phyloP scores from a whole-genome alignment of 1,140 invertebrate species.

The Trichonephila clavata region DNA sequence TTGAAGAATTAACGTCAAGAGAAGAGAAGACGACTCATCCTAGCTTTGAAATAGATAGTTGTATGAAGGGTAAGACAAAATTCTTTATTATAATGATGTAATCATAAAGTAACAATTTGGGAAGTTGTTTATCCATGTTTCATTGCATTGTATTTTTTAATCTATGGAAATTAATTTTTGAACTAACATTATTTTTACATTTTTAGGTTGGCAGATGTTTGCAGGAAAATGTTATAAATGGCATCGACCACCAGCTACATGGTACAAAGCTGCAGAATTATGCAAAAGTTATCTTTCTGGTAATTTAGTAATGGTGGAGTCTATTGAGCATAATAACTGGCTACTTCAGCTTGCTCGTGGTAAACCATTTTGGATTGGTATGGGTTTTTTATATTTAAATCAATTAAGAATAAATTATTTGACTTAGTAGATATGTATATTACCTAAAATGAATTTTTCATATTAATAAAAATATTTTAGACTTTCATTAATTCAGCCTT shows the following conservation, averaged over 20 bases:
- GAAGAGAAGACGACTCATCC: not conserved
- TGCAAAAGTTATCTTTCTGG: constrained; percentile 47
- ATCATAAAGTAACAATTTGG: not conserved
- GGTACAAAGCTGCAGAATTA: constrained; percentile 40
- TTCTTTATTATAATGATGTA: not conserved
- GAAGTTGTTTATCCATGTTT: not conserved
- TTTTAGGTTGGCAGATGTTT: constrained; percentile 72
- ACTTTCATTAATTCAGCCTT: no score
- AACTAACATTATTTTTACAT: not conserved
- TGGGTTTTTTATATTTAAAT: not conserved
- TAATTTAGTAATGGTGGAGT: constrained; percentile 60
- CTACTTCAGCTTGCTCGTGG: constrained; percentile 47
- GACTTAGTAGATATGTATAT: no score
- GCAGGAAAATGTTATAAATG: constrained; percentile 65
- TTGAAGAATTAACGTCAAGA: not conserved
- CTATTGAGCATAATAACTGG: constrained; percentile 71
- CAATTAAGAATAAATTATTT: no score
- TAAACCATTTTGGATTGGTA: constrained; percentile 76
- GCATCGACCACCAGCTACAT: constrained; percentile 28
- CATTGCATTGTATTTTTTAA: not conserved
- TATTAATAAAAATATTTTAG: no score
- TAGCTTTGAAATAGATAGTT: constrained; percentile 7
- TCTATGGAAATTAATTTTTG: not conserved
- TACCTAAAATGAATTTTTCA: no score
- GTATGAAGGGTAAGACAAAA: constrained; percentile 28